A percentile compares a stretch with the other conserved stretches of the same genome.
phyloP scores from a whole-genome alignment of 2,797 vertebrate genomes.

The Crocodylus rhombifer region DNA sequence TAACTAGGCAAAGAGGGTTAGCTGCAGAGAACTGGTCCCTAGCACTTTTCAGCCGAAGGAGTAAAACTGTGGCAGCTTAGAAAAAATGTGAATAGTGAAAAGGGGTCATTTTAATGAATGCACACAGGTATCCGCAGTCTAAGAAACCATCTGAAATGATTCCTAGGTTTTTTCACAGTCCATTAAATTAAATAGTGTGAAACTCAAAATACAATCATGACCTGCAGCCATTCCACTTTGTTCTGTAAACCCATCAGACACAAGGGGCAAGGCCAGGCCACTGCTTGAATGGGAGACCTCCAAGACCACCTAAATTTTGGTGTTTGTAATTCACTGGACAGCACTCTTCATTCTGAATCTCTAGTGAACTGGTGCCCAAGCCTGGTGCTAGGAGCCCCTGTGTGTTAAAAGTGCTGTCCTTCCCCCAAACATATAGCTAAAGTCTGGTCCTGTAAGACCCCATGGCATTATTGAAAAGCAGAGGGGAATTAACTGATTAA shows the following conservation, averaged over 20 bases:
- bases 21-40: not conserved
- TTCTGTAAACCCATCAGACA: not conserved
- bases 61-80: no score
- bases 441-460: not conserved
- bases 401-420: not conserved
- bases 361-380: not conserved
- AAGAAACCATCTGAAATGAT: not conserved
- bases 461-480: not conserved
- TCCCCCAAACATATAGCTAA: not conserved
- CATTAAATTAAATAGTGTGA: not conserved
- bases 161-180: not conserved
- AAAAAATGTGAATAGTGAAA: not conserved
- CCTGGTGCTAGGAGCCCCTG: not conserved
- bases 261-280: not conserved
- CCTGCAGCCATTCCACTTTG: not conserved
- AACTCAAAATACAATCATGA: not conserved
- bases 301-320: not conserved
- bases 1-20: not conserved
- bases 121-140: not conserved
- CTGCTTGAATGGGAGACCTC: not conserved
- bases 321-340: not conserved
- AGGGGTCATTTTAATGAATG: not conserved
- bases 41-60: not conserved
- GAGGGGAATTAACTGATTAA: not conserved
- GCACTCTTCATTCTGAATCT: not conserved